Conservation (phyloP, 2,888 invertebrate genomes). For the Noctua comes region DNA sequence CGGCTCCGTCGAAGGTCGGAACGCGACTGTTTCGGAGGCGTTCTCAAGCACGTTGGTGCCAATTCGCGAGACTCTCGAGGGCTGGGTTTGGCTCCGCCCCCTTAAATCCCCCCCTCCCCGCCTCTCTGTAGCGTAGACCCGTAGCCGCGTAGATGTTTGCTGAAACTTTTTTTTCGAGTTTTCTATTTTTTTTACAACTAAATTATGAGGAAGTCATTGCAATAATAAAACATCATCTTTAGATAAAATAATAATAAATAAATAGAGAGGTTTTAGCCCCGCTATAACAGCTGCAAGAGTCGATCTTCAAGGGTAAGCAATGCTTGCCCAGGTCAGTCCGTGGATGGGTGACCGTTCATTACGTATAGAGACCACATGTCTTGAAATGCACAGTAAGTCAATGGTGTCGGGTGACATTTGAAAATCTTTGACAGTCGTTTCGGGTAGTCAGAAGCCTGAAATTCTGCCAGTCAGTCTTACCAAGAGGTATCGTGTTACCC, state of each 20-base stretch:
- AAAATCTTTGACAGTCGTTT: not conserved
- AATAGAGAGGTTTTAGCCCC: not conserved
- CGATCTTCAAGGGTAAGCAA: not conserved
- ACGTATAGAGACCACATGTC: not conserved
- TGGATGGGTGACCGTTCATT: not conserved
- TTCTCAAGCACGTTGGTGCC: slow-evolving; percentile 70
- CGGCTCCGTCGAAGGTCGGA: slow-evolving; percentile 71
- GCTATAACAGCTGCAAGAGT: not conserved
- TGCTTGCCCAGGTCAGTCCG: not conserved
- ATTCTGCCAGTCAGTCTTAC: not conserved
- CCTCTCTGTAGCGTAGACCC: slow-evolving; percentile 68
- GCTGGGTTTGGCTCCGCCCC: slow-evolving; percentile 77
- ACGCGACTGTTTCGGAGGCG: slow-evolving; percentile 78
- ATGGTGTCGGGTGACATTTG: not conserved
- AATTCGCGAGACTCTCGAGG: slow-evolving; percentile 74
- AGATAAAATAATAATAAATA: not conserved
- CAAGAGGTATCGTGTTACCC: not conserved
- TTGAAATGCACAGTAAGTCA: not conserved
- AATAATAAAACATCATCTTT: not conserved
- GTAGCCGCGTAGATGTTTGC: slow-evolving; percentile 67
- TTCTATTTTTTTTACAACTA: not conserved
- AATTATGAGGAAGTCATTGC: not conserved
- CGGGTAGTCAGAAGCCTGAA: not conserved
- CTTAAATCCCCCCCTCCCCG: slow-evolving; percentile 69
- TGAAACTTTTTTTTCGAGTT: slow-evolving; percentile 45